Base-by-base conservation (phyloP, 2,888 invertebrate species). In the Lasioglossum villosulum region DNA sequence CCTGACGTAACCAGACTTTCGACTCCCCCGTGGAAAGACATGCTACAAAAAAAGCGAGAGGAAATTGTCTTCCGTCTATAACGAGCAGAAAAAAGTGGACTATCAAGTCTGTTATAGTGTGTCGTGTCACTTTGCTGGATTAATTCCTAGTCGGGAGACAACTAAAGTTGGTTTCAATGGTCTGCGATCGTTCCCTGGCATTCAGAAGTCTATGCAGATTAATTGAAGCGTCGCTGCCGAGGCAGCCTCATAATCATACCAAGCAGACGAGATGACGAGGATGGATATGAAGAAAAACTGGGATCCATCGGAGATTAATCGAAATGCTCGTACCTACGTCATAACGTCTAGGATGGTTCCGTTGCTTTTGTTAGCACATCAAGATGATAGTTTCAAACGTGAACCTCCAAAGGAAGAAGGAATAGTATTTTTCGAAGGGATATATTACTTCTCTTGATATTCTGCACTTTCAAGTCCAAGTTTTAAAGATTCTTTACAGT, bases 91-190 rank as follows among this genome's bases (percentile, higher is more conserved):
- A 70, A 70, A 39, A 75, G 70, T 39, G 34, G 87, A 86, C 73
- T 70, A 68, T 68, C 71, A 71, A 75, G 59, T 78, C 59, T 34
- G 70, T 56, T 42, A 52, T 63, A 76, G 70, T 68, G 86, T 63
- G 63, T 76, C 78, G 30, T 75, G 84, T 87, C 84, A 82, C 87
- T 87, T 82, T 80, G 82, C 71, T 82, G 87, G 84, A 87, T 87
- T 87, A 87, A 87, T 87, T 86, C 78, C 76, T 77, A 73, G 70
- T 78, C 27, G 80, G 68, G 80, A 68, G 78, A 87, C 87, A 87
- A 87, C 83, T 84, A 81, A 84, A 83, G 81, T 75, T 72, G 75
- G 34, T 72, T 80, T 83, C 80, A 81, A 81, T 86, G 87, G 78
- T 23, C 76, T 48, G 76, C 78, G 84, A 87, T 87, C 78, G 76